A percentile compares a stretch with the other conserved stretches of the same genome.
Conservation (phyloP, 1,140 invertebrate species). For the Drosophila funebris region DNA sequence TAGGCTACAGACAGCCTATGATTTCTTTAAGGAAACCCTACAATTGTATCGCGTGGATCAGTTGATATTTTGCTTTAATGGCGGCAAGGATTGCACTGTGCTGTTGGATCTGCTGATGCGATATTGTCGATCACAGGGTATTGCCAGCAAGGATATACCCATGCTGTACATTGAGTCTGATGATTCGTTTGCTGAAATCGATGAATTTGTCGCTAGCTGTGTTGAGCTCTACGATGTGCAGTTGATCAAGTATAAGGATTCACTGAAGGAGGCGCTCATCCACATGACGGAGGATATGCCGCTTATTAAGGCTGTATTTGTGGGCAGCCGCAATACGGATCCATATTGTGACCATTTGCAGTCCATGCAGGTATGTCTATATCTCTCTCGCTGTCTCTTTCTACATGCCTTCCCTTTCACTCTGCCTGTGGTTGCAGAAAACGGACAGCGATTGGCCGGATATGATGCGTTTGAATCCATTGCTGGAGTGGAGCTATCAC, state of each 20-base stretch:
- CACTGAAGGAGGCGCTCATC: constrained; percentile 89
- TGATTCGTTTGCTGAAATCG: constrained; percentile 93
- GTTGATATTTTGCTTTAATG: constrained; percentile 96
- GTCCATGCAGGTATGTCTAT: constrained; percentile 87
- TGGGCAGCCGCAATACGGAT: constrained; percentile 94
- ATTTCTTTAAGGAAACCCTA: constrained; percentile 84
- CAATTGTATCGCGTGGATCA: constrained; percentile 87
- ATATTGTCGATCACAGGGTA: constrained; percentile 43
- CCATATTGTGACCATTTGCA: constrained; percentile 89
- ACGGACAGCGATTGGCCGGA: constrained; percentile 95
- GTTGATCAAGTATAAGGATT: constrained; percentile 88
- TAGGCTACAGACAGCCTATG: constrained; percentile 22
- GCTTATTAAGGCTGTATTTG: constrained; percentile 91
- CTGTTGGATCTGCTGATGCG: constrained; percentile 89
- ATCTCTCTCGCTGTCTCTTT: background rate
- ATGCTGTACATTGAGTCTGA: constrained; percentile 90
- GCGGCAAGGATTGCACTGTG: constrained; percentile 98
- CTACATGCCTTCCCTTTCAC: background rate
- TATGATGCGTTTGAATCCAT: constrained; percentile 93
- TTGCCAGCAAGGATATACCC: constrained; percentile 84
- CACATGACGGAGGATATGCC: constrained; percentile 87
- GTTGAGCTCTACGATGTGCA: constrained; percentile 90
- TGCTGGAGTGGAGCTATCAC: constrained; percentile 95
- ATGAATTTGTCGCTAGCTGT: constrained; percentile 91
- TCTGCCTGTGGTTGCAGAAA: constrained; percentile 84